These are phyloP conservation scores for Aleiodes sp. DNA, from an alignment of 1,140 invertebrate species.

Conservation along the genomic window DNA sequence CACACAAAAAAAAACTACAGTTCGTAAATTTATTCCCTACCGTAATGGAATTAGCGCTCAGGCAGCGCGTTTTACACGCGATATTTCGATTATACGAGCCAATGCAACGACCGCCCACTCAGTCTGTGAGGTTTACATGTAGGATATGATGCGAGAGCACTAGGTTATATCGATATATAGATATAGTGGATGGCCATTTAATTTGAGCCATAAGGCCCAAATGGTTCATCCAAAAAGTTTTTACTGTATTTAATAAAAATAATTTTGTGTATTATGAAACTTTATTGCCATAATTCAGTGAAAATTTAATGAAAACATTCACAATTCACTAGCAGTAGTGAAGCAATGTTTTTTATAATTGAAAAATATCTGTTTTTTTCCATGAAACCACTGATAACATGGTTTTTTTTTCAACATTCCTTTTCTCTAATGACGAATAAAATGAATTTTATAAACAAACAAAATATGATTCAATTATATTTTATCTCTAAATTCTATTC, in stretches of 20 bases:
- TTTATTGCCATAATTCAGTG: neutral
- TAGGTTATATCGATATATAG: neutral
- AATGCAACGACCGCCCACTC: constrained; percentile 29
- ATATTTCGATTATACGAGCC: constrained; percentile 33
- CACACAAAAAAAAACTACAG: constrained; percentile 25
- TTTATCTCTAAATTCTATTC: neutral
- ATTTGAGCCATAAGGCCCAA: neutral
- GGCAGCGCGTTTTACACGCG: constrained; percentile 31
- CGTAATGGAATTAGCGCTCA: constrained; percentile 35
- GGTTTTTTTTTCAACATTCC: no score
- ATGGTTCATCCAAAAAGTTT: neutral
- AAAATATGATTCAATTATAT: neutral
- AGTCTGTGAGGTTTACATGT: constrained; percentile 16
- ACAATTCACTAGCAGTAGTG: no score
- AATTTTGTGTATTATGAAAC: neutral
- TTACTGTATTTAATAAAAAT: neutral
- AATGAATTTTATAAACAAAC: no score
- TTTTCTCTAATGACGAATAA: no score
- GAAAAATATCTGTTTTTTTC: neutral
- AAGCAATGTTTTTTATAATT: neutral
- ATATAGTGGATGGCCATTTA: neutral
- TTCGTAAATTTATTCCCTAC: constrained; percentile 32
- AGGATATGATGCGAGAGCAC: neutral
- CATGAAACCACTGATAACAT: neutral
- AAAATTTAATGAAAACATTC: neutral